Percentiles rank a stretch among this genome's conserved stretches.
These are phyloP conservation scores for Aplochiton taeniatus DNA, from an alignment of 2,797 vertebrate genomes.

Conservation along the genomic window DNA sequence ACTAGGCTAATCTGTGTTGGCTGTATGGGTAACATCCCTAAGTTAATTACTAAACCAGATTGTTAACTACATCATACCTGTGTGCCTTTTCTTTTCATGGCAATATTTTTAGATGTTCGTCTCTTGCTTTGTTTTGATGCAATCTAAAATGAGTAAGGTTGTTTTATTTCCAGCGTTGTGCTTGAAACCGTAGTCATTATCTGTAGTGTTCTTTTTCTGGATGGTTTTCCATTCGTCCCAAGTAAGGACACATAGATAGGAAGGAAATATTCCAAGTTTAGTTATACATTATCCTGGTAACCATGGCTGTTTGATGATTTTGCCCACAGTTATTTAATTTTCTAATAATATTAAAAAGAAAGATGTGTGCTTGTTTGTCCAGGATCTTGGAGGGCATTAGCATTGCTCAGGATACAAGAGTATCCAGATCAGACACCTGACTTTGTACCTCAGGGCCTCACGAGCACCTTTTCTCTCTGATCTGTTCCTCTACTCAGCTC, in stretches of 20 bases:
- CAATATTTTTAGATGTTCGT: constrained; percentile 10
- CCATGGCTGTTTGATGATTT: constrained; percentile 32
- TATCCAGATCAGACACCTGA: background rate
- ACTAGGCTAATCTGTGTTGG: too few species aligned
- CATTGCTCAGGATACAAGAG: background rate
- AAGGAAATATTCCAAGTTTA: constrained; percentile 22
- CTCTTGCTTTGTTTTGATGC: constrained; percentile 14
- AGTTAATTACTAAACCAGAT: too few species aligned
- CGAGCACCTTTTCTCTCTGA: background rate
- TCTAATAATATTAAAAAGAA: background rate
- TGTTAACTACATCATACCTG: background rate
- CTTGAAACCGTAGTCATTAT: constrained; percentile 54
- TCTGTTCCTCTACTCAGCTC: background rate
- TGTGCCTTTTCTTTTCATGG: constrained; percentile 14
- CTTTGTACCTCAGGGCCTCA: background rate
- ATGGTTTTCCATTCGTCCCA: constrained; percentile 39
- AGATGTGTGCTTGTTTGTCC: background rate
- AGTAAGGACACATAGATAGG: constrained; percentile 35
- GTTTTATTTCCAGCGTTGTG: constrained; percentile 26
- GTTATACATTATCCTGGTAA: constrained; percentile 38
- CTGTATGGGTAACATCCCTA: too few species aligned
- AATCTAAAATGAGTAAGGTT: constrained; percentile 32
- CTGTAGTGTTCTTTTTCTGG: constrained; percentile 48
- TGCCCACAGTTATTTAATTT: background rate
- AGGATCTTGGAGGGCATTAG: too few species aligned